Base-by-base conservation (phyloP, 1,140 invertebrate genomes). In the Galleria mellonella region DNA sequence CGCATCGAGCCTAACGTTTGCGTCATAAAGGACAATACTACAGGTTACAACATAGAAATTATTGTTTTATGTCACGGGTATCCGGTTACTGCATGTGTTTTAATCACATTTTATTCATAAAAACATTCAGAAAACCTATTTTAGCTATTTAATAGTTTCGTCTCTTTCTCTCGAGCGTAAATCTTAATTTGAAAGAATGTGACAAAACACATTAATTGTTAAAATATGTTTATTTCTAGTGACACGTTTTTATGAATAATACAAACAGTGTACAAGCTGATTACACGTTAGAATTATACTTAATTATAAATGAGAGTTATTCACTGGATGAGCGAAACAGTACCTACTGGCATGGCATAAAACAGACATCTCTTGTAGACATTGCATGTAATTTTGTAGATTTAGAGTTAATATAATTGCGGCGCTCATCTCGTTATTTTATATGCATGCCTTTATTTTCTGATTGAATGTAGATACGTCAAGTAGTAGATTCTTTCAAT, bases 1-100 rank as follows among this genome's bases (percentile, higher is more conserved):
- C 62, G 47, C 51, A 49, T 59, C 58, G 55, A 69, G 62, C 49
- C 61, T 68, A 72, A 76, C 55, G 56, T 63, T 63, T 79, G 72
- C 72, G 48, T 74, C 68, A 49, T 72, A 61, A 68, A 57, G 68
- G 72, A 79, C 44, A 62, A 62, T 62, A 45, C 46, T 13, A 59
- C 59, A 79, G 72, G 72, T 79, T 73, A 65, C 38, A 39, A 51
- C 14, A 47, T 28, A 43, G 17, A 37, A 17, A 47, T 55, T 47
- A 55, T 51, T 47, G 49, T 54, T 55, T 52, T 43, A 38, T 30
- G 32, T 48, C 12, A 52, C 51, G 55, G 55, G 60, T 50, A 47
- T 55, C 51, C 42, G 55, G 52, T 55, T 47, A 42, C 45, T 45
- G 58, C 58, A 61, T 61, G 57, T 40, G 28, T 31, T 40, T 3